Conservation (phyloP, 2,888 invertebrate genomes). For the Priocnemis perturbator region DNA sequence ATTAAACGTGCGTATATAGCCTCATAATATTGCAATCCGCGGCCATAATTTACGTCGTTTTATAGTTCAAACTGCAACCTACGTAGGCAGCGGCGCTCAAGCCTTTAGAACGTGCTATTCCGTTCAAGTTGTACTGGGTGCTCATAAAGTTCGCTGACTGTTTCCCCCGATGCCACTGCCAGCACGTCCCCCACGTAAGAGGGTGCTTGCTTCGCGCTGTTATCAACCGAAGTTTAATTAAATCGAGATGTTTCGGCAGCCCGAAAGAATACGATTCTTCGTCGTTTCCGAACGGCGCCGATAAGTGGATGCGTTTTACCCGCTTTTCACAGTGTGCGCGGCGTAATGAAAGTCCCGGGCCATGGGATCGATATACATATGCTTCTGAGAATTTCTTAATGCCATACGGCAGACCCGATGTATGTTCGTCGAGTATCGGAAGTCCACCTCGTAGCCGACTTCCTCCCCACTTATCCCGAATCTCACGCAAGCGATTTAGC, state of each 20-base stretch:
- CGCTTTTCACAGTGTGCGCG: too few species aligned
- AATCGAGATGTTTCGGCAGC: neutral
- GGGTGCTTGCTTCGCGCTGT: constrained; percentile 27
- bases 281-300: neutral
- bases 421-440: too few species aligned
- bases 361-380: too few species aligned
- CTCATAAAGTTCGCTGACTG: constrained; percentile 69
- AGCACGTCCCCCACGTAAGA: constrained; percentile 25
- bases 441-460: too few species aligned
- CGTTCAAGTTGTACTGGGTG: constrained; percentile 71
- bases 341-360: too few species aligned
- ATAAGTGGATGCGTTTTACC: too few species aligned
- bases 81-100: constrained; percentile 67
- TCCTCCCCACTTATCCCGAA: too few species aligned
- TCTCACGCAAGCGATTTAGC: too few species aligned
- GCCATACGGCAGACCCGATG: too few species aligned
- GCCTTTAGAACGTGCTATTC: constrained; percentile 69
- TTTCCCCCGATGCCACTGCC: constrained; percentile 49
- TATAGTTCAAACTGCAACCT: constrained; percentile 75
- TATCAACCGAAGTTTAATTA: constrained; percentile 34
- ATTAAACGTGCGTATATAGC: constrained; percentile 75
- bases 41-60: constrained; percentile 75
- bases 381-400: too few species aligned
- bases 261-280: neutral
- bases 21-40: constrained; percentile 75